phyloP scores from a whole-genome alignment of 2,113 vertebrate species.

The Ophthalmolycus amberensis region DNA sequence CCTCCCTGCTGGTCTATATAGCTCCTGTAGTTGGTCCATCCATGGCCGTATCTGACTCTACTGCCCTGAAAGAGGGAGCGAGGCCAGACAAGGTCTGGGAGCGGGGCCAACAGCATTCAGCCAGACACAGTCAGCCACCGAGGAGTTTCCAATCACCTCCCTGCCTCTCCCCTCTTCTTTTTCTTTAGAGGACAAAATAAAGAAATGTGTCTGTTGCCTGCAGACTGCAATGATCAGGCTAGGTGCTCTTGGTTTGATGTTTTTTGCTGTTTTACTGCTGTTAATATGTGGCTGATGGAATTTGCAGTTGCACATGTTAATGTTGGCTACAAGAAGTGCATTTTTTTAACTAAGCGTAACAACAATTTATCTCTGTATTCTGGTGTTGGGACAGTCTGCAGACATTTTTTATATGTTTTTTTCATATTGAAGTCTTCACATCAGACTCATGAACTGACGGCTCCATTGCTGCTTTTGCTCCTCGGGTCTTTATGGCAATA shows the following conservation, averaged over 20 bases:
- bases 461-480: neutral
- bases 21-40: constrained; percentile 26
- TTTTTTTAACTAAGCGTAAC: neutral
- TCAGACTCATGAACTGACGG: neutral
- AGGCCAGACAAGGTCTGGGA: constrained; percentile 67
- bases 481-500: neutral
- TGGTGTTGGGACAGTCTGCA: no score
- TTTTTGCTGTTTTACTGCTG: neutral
- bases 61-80: constrained; percentile 30
- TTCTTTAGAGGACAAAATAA: constrained; percentile 24
- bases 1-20: neutral
- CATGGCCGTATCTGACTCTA: constrained; percentile 32
- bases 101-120: constrained; percentile 62
- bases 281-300: neutral
- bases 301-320: neutral
- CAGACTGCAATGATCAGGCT: constrained; percentile 25
- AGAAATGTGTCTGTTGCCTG: constrained; percentile 48
- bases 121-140: constrained; percentile 67
- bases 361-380: no score
- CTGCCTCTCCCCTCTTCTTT: constrained; percentile 28
- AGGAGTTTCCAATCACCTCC: constrained; percentile 75
- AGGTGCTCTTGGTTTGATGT: constrained; percentile 11
- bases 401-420: neutral
- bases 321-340: no score
- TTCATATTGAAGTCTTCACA: neutral